These are phyloP conservation scores for Lycaena phlaeas DNA, from an alignment of 2,888 invertebrate species.

Conservation along the genomic window DNA sequence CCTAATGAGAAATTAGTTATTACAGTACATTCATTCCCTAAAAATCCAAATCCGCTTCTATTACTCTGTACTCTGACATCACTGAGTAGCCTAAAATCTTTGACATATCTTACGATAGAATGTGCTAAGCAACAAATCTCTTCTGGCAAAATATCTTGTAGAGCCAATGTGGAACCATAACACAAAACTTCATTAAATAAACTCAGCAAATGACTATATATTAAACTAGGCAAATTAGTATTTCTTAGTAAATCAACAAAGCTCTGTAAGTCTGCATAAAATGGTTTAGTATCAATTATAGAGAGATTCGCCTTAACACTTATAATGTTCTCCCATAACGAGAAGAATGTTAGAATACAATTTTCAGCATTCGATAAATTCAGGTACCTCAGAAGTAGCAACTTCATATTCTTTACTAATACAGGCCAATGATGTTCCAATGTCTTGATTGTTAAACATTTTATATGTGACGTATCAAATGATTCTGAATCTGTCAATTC, in stretches of 20 bases:
- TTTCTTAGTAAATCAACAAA: slow-evolving; percentile 82
- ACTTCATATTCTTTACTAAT: slow-evolving; percentile 80
- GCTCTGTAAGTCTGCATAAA: slow-evolving; percentile 87
- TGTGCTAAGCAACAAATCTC: slow-evolving; percentile 91
- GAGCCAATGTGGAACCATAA: slow-evolving; percentile 90
- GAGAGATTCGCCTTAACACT: slow-evolving; percentile 92
- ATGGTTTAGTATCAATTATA: slow-evolving; percentile 90
- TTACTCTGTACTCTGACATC: slow-evolving; percentile 58
- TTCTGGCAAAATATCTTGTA: slow-evolving; percentile 90
- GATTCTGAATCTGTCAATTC: slow-evolving; percentile 85
- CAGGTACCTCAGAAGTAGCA: slow-evolving; percentile 71
- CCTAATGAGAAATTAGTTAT: slow-evolving; percentile 49
- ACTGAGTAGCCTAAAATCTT: slow-evolving; percentile 84
- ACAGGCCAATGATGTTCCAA: slow-evolving; percentile 89
- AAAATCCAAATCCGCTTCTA: slow-evolving; percentile 58
- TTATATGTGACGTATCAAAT: slow-evolving; percentile 88
- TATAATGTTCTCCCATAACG: slow-evolving; percentile 91
- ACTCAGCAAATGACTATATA: slow-evolving; percentile 88
- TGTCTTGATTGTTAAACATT: slow-evolving; percentile 88
- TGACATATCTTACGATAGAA: slow-evolving; percentile 87
- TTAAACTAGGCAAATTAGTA: slow-evolving; percentile 82
- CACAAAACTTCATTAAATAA: slow-evolving; percentile 92
- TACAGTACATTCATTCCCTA: slow-evolving; percentile 55
- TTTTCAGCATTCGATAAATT: slow-evolving; percentile 76
- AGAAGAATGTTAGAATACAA: slow-evolving; percentile 85